Conservation (phyloP, 2,797 vertebrate species). For the Myioborus miniatus region DNA sequence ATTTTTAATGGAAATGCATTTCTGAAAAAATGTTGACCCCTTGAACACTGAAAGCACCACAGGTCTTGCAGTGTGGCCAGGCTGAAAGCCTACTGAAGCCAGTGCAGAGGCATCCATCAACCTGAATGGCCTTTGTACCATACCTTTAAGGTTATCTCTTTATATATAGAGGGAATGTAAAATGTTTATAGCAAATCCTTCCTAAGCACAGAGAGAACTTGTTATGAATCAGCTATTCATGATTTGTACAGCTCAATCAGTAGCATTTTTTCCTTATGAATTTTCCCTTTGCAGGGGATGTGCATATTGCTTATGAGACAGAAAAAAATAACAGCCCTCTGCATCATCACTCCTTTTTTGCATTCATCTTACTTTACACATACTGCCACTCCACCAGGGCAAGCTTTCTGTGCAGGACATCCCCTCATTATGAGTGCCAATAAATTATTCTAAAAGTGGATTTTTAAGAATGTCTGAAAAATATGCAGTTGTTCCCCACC, state of each 20-base stretch:
- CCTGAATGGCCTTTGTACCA: background rate
- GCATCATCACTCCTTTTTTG: background rate
- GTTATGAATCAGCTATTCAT: background rate
- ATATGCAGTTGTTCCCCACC: background rate
- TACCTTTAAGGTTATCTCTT: background rate
- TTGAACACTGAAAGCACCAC: background rate
- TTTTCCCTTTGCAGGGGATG: background rate
- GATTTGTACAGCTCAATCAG: background rate
- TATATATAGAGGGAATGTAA: background rate
- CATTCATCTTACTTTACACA: background rate
- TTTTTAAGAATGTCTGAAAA: background rate
- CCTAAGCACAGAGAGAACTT: background rate
- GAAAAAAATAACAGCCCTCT: background rate
- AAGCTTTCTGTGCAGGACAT: background rate
- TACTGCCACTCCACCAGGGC: background rate
- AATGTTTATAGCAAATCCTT: background rate
- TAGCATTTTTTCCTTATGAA: background rate
- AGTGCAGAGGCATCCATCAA: background rate
- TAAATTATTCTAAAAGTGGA: background rate
- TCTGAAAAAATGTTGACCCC: background rate
- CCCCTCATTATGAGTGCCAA: background rate
- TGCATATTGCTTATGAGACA: background rate
- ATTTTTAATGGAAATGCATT: conserved; percentile 13
- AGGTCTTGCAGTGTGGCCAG: background rate
- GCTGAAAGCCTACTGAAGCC: background rate